Evolutionary conservation across 2,888 invertebrate species (phyloP), one percentile per base, ranked within the genome.

Genomic region (Eudasyphora cyanicolor): DNA sequence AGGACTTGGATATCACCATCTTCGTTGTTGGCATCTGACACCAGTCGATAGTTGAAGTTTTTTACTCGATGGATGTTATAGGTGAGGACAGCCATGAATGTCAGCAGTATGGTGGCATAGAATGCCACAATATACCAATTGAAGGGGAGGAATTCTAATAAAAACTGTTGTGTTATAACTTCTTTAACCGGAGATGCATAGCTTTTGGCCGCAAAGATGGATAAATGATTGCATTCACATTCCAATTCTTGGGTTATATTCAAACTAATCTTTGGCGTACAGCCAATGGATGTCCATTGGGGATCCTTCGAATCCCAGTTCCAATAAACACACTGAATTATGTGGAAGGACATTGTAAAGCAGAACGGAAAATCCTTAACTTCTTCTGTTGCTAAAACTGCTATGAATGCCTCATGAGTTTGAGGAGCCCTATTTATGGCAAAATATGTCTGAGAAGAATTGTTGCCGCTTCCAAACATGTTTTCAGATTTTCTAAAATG

Each of bases 181-280:
- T 29, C 27, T 10, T 74, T 27, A 0, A 79, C 83, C 2, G 79
- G 19, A 0, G 79, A 73, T 0, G 78, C 42, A 45, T 85, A 82
- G 0, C 77, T 78, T 62, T 84, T 86, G 3, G 82, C 87, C 4
- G 82, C 84, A 60, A 87, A 88, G 35, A 82, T 79, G 0, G 88
- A 88, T 3, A 88, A 71, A 75, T 88, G 88, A 21, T 85, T 60
- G 35, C 88, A 88, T 3, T 38, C 76, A 57, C 88, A 88, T 12
- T 70, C 80, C 14, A 86, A 14, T 70, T 84, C n/a, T 79, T 76
- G 1, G 75, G 14, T 76, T 1, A 54, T 12, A 32, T 80, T 67
- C 1, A 12, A 79, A 54, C 29, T 67, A 32, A 2, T 77, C 3
- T 27, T 83, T 6, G 88, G 86, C 7, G 21, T 79, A 27, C 88